Percentiles rank a stretch among this genome's conserved stretches.
phyloP scores from a whole-genome alignment of 2,888 invertebrate species.

The Cecidostiba fungosa region DNA sequence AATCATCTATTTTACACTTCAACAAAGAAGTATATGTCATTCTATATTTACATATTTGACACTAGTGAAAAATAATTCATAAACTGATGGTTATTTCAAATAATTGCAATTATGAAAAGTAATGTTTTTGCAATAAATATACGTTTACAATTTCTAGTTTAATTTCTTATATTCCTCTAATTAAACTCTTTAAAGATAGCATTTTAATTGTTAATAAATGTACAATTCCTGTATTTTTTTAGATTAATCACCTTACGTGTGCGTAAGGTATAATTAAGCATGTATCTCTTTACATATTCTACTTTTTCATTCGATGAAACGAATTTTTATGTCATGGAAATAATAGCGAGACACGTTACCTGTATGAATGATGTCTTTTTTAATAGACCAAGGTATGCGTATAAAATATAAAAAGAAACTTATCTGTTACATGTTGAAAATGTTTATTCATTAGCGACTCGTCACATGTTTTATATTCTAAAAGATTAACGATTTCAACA shows the following conservation, averaged over 20 bases:
- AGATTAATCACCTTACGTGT: neutral
- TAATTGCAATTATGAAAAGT: neutral
- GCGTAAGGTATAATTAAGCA: neutral
- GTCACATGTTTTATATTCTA: slow-evolving; percentile 55
- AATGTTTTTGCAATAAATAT: neutral
- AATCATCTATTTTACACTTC: neutral
- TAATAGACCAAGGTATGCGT: neutral
- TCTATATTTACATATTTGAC: slow-evolving; percentile 23
- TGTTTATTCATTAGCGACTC: slow-evolving; percentile 62
- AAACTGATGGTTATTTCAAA: neutral
- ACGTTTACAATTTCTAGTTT: neutral
- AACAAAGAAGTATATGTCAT: slow-evolving; percentile 10
- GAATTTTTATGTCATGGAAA: neutral
- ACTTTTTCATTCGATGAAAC: neutral
- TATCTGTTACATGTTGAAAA: slow-evolving; percentile 53
- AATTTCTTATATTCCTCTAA: neutral
- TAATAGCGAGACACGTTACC: neutral
- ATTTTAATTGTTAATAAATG: slow-evolving; percentile 3
- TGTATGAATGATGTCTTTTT: neutral
- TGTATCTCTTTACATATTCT: neutral
- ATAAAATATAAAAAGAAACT: slow-evolving; percentile 18
- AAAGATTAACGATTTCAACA: slow-evolving; percentile 47
- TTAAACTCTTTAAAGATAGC: neutral
- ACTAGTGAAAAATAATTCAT: neutral
- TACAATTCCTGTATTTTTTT: slow-evolving; percentile 12